A percentile compares a stretch with the other conserved stretches of the same genome.
These are phyloP conservation scores for Parasteatoda lunata DNA, from an alignment of 2,888 invertebrate genomes.

Conservation along the genomic window DNA sequence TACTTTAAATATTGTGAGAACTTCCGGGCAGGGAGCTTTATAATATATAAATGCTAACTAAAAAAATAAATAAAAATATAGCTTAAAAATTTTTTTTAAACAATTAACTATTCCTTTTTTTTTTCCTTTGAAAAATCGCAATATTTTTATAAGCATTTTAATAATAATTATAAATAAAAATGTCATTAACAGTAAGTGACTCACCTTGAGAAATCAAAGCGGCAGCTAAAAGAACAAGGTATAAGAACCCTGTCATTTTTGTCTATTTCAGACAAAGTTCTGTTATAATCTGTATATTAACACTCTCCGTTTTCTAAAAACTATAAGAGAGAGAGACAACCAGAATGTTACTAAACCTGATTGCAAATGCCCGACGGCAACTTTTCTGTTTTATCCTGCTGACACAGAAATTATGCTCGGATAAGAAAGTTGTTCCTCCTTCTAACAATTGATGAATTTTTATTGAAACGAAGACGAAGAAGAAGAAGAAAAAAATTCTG, in stretches of 20 bases:
- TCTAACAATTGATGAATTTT: conserved; percentile 1
- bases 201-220: conserved; percentile 18
- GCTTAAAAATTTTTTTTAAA: too few species aligned
- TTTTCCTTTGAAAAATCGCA: too few species aligned
- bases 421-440: conserved; percentile 45
- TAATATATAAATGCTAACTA: too few species aligned
- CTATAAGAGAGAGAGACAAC: conserved; percentile 22
- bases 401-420: conserved; percentile 65
- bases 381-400: conserved; percentile 59
- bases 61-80: too few species aligned
- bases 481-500: neutral
- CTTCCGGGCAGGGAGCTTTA: too few species aligned
- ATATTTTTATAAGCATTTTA: too few species aligned
- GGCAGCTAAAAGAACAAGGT: conserved; percentile 18
- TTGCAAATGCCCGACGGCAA: conserved; percentile 13
- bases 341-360: conserved; percentile 63
- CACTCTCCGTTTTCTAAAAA: neutral
- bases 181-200: neutral
- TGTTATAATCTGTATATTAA: neutral
- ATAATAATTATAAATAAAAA: too few species aligned
- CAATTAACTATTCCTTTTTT: too few species aligned
- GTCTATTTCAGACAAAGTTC: too few species aligned
- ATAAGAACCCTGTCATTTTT: neutral
- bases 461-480: neutral
- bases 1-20: too few species aligned